Evolutionary conservation across 2,113 vertebrate genomes (phyloP).

Genomic region (Sinocyclocheilus anophthalmus): DNA sequence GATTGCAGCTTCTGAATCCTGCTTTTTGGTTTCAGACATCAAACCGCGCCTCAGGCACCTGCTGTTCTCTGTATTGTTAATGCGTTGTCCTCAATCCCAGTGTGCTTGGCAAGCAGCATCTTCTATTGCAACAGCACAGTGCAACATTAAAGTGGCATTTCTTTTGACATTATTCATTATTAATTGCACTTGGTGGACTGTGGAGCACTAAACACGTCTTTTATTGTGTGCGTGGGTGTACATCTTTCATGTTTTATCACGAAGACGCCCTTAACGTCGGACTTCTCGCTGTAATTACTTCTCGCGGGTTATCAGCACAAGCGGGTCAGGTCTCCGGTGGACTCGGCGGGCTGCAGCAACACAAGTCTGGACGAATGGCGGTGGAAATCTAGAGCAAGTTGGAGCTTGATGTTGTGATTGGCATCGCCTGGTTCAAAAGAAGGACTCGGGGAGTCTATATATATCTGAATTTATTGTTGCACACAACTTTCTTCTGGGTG

Average conservation of each 20-base stretch:
- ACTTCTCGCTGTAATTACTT: slow-evolving; percentile 29
- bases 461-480: slow-evolving; percentile 18
- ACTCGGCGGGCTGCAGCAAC: background rate
- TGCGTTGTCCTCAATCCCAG: slow-evolving; percentile 36
- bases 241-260: slow-evolving; percentile 24
- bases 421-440: slow-evolving; percentile 26
- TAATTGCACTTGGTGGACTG: background rate
- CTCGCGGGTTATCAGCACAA: slow-evolving; percentile 33
- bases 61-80: slow-evolving; percentile 28
- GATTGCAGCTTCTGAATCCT: slow-evolving; percentile 24
- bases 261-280: slow-evolving; percentile 9
- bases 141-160: slow-evolving; percentile 21
- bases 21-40: slow-evolving; percentile 26
- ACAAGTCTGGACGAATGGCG: slow-evolving; percentile 14
- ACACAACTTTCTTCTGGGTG: background rate
- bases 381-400: slow-evolving; percentile 42
- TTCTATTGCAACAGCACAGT: slow-evolving; percentile 17
- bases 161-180: slow-evolving; percentile 25
- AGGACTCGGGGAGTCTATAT: slow-evolving; percentile 9
- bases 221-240: background rate
- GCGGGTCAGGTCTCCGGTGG: slow-evolving; percentile 45
- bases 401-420: slow-evolving; percentile 40
- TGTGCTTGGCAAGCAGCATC: slow-evolving; percentile 25
- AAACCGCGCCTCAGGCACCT: slow-evolving; percentile 28
- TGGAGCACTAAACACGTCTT: background rate